phyloP scores from a whole-genome alignment of 2,888 invertebrate genomes.

The Oscheius sp. region DNA sequence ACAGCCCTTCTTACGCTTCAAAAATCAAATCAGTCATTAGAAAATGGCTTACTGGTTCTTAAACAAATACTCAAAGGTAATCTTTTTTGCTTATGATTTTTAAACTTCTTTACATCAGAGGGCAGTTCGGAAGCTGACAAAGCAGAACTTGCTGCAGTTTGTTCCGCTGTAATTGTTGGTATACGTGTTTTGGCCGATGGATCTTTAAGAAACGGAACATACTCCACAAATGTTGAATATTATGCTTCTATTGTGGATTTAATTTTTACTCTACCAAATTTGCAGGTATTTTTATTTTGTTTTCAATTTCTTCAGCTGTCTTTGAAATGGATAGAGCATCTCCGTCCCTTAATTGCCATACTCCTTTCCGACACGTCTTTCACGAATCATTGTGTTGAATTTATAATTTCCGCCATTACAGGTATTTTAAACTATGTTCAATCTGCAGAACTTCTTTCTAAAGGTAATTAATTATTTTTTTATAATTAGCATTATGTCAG shows the following conservation, averaged over 20 bases:
- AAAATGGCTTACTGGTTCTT: neutral
- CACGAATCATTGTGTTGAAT: conserved; percentile 1
- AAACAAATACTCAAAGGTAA: neutral
- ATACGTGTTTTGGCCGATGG: conserved; percentile 22
- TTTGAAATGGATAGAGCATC: conserved; percentile 26
- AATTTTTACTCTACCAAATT: neutral
- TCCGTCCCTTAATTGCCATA: conserved; percentile 18
- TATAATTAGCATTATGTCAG: neutral
- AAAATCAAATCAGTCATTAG: neutral
- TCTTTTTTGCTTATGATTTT: neutral
- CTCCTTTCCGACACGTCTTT: conserved; percentile 11
- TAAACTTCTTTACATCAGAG: conserved; percentile 2
- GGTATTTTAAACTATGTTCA: neutral
- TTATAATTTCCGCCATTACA: conserved; percentile 7
- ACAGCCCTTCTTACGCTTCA: conserved; percentile 18
- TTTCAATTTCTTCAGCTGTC: conserved; percentile 2
- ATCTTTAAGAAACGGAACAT: neutral
- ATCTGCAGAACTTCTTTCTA: neutral
- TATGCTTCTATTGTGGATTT: conserved; percentile 13
- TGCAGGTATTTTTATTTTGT: conserved; percentile 1
- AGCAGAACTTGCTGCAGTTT: conserved; percentile 18
- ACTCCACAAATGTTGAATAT: neutral
- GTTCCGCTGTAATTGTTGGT: conserved; percentile 18
- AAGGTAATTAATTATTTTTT: neutral
- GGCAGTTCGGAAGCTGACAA: neutral